Evolutionary conservation across 1,140 invertebrate species (phyloP), one percentile per base, ranked within the genome.

Genomic region (Drosophila lacteicornis): DNA sequence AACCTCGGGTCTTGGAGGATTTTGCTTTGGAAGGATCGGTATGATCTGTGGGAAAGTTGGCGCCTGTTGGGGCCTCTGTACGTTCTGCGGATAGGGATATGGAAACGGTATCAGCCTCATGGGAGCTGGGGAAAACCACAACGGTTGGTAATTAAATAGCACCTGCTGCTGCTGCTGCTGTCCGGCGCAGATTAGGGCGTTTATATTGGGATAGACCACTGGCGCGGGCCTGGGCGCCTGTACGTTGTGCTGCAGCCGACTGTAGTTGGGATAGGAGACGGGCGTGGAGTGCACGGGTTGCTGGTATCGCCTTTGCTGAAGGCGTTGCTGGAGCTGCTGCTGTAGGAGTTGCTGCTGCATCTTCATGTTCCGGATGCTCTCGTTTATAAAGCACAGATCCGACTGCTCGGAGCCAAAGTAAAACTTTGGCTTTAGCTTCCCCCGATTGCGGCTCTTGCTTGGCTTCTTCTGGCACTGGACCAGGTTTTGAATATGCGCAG

Each of bases 401-500:
- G 82, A 86, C 19, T 12, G 27, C 36, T 68, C 36, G 0, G 69
- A 63, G 12, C 22, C 9, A 46, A 45, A 70, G 11, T 11, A 36
- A 38, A 36, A 75, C 15, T 5, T 45, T 2, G 70, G 60, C 11
- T 69, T 69, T 2, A 15, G 11, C 0, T n/a, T 36, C 0, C 15
- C n/a, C 5, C 30, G 38, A n/a, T 6, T 38, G 17, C 22, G 46
- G 1, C 6, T 61, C 3, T 15, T 53, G 12, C 8, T 50, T 17
- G 69, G 55, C 15, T 75, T 83, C 30, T 79, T 82, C 66, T 84
- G 77, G 59, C 15, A 9, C 25, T 71, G 56, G 12, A 90, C 85
- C 12, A 90, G n/a, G 0, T 43, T 42, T 33, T 84, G 75, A 22
- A 92, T 92, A 25, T 92, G 91, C 2, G 68, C 75, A 5, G 80